Evolutionary conservation across 2,113 vertebrate genomes (phyloP), one percentile per base, ranked within the genome.

Genomic region (Sclerurus mexicanus): DNA sequence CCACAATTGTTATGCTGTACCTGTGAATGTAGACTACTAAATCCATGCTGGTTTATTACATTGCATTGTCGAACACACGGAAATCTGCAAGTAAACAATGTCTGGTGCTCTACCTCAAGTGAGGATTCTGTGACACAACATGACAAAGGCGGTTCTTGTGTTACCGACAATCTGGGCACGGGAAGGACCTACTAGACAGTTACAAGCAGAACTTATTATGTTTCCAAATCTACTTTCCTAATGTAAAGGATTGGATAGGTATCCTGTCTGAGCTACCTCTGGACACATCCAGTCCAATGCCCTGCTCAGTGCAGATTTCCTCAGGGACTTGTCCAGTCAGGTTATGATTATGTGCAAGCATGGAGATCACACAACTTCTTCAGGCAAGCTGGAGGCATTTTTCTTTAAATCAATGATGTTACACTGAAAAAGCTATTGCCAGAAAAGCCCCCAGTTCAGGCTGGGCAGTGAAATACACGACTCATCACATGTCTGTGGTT

Each of bases 401-500:
- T 85, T 15, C 16, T 39, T 78, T 63, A 58, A 66, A 59, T 33
- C 56, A 42, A 3, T 13, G 33, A 39, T 2, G 12, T 69, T 33
- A 14, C 28, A 27, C 4, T 4, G 4, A 39, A 27, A 76, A 50
- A 4, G 1, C 14, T 40, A 2, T 16, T 47, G 14, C 21, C 37
- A 47, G 52, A 55, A 46, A 75, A 25, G 4, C 6, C 11, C 37
- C 24, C 35, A 20, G 39, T 20, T 78, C 25, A 50, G 80, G 52
- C 10, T 60, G 55, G 25, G 42, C 35, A 67, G 17, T 42, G 64
- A 85, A 83, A 86, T 33, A 30, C 33, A 18, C 2, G 44, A 5
- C 19, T 64, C 0, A 0, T 52, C 19, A 3, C 10, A 3, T 1
- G 0, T 47, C 40, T 60, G 72, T 1, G 4, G 6, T 7, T 93